Evolutionary conservation across 2,113 vertebrate species (phyloP).

Genomic region (Actinemys pallida): DNA sequence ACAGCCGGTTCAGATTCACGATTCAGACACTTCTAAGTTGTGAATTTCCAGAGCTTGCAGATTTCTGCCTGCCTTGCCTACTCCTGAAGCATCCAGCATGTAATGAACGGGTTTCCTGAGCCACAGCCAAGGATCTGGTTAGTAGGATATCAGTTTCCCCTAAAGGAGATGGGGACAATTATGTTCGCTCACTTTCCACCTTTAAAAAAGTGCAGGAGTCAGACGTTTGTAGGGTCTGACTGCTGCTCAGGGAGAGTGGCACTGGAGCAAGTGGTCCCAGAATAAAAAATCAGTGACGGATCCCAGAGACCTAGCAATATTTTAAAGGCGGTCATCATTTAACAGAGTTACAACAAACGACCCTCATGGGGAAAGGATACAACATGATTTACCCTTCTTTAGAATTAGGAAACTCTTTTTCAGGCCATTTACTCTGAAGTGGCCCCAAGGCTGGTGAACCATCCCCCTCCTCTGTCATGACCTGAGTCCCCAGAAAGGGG

Average conservation of each 20-base stretch:
- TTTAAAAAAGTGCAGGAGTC: neutral
- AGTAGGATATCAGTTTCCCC: neutral
- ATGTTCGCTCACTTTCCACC: neutral
- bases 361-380: neutral
- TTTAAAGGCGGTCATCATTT: neutral
- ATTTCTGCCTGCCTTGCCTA: neutral
- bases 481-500: neutral
- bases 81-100: neutral
- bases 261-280: neutral
- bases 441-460: neutral
- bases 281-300: neutral
- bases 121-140: neutral
- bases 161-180: neutral
- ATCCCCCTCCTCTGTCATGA: neutral
- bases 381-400: neutral
- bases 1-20: neutral
- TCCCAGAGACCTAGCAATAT: accelerated
- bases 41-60: neutral
- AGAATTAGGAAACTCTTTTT: neutral
- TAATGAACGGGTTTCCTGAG: neutral
- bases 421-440: neutral
- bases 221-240: neutral
- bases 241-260: neutral
- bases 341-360: accelerated
- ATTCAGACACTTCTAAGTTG: neutral